phyloP scores from a whole-genome alignment of 2,113 vertebrate species.

The Toxotes chatareus region DNA sequence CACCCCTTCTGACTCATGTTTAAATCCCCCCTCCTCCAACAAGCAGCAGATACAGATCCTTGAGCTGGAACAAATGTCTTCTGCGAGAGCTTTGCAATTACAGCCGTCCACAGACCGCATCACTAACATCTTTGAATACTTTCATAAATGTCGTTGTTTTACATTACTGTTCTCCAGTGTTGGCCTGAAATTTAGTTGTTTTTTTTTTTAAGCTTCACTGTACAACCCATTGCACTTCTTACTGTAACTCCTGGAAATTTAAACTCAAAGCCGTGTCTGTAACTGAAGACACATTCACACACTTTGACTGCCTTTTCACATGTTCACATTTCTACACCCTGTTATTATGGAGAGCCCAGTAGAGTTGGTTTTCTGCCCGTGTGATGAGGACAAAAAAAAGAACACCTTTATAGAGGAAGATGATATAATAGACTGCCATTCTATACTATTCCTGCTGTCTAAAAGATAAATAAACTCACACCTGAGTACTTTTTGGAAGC shows the following conservation, averaged over 20 bases:
- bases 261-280: not conserved
- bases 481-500: not conserved
- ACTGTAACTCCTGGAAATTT: not conserved
- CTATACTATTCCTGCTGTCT: not conserved
- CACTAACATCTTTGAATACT: conserved; percentile 15
- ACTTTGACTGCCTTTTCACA: not conserved
- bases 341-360: not conserved
- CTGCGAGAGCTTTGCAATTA: conserved; percentile 36
- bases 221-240: not conserved
- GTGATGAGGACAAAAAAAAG: not conserved
- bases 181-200: not conserved
- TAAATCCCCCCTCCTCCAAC: conserved; percentile 10
- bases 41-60: conserved; percentile 46
- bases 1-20: conserved; percentile 13
- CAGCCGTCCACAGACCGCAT: not conserved
- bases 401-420: not conserved
- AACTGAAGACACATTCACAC: conserved; percentile 1
- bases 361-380: not conserved
- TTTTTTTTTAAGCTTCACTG: not conserved
- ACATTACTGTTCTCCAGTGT: not conserved
- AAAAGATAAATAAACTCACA: not conserved
- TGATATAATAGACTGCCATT: conserved; percentile 16
- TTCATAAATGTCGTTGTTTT: conserved; percentile 40
- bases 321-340: conserved; percentile 15
- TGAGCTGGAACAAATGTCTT: conserved; percentile 50